Evolutionary conservation across 2,797 vertebrate genomes (phyloP), one percentile per base, ranked within the genome.

Genomic region (Semotilus atromaculatus): DNA sequence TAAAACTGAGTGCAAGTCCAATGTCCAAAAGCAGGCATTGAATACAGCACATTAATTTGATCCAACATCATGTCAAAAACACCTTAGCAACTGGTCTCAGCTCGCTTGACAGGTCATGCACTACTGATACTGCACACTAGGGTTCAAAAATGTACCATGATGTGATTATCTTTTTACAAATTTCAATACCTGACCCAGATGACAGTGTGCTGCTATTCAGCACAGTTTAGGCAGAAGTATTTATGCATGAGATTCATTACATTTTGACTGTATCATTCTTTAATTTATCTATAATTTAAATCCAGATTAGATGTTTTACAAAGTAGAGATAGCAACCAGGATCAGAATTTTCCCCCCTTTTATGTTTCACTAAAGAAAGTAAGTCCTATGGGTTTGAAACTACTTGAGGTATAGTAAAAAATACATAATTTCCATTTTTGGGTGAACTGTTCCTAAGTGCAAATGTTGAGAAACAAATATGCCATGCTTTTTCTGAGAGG

Each of bases 11-110:
- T 18, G 34, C 58, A 73, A 81, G 80, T 76, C 60, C 76, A 86
- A 83, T 73, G 81, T 80, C 76, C 71, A 74, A 48, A 74, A 74
- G 38, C 76, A 73, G 85, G 51, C 75, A 62, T 67, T 74, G 36
- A 83, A 80, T 75, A 53, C 70, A 68, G 36, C 48, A 36, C 29
- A 36, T 80, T 45, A 26, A 75, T 38, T 80, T 80, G 70, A 75
- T 87, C 82, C 70, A 60, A 13, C 76, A 48, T 55, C 55, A 73
- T 60, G 71, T 80, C 38, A 55, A 45, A 73, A 34, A 82, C 36
- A 40, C 73, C 75, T 80, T 10, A 83, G 58, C 81, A 73, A 68
- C 75, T 86, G 81, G 60, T 80, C 71, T 80, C 23, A 29, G 51
- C 48, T 67, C 36, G 31, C 71, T 55, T 81, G 60, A 81, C 55